Evolutionary conservation across 2,797 vertebrate species (phyloP).

Genomic region (Epinephelus malabaricus): DNA sequence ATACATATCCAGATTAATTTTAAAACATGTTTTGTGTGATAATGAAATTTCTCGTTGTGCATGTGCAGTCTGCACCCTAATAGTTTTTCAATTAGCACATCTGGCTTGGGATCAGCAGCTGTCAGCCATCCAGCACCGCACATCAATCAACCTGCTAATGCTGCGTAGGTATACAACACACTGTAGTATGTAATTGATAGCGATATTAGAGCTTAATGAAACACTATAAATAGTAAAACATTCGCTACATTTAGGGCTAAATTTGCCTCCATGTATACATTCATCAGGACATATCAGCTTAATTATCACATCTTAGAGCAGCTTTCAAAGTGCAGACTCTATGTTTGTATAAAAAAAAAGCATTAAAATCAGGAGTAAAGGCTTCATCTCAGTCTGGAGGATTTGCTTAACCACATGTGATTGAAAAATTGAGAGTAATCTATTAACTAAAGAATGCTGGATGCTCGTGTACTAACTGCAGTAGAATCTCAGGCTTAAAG

Average conservation of each 20-base stretch:
- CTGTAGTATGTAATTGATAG: neutral
- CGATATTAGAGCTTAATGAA: neutral
- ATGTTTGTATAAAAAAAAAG: neutral
- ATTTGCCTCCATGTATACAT: neutral
- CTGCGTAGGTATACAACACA: too few relatives aligned
- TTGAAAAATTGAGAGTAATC: too few relatives aligned
- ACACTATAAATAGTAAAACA: neutral
- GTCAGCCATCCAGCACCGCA: neutral
- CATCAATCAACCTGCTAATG: slow-evolving; percentile 10
- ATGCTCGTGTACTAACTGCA: too few relatives aligned
- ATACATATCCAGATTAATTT: neutral
- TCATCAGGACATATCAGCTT: neutral
- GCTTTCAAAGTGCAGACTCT: neutral
- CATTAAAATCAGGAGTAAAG: too few relatives aligned
- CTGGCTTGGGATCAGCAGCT: neutral
- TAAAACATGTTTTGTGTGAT: neutral
- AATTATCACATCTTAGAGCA: neutral
- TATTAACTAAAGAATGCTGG: too few relatives aligned
- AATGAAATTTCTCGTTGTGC: neutral
- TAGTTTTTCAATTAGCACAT: slow-evolving; percentile 18
- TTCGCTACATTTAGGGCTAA: too few relatives aligned
- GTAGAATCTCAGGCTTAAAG: too few relatives aligned
- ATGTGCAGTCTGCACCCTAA: neutral
- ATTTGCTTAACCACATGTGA: too few relatives aligned
- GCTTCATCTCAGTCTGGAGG: too few relatives aligned